Base-by-base conservation (phyloP, 1,140 invertebrate species). In the Dryas iulia region DNA sequence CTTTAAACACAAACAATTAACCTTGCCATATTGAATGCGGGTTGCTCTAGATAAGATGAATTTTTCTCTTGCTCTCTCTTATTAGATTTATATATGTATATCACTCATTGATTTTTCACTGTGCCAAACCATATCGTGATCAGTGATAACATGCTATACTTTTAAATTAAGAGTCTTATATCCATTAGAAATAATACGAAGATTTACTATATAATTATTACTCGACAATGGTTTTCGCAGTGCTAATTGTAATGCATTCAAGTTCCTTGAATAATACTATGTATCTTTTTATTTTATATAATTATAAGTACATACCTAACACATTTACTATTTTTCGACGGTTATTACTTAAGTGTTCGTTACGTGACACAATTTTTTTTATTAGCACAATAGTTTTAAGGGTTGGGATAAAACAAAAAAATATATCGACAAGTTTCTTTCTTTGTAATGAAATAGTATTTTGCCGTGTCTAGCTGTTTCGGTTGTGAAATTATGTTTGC, bases 111-210 rank as follows among this genome's bases (percentile, higher is more conserved):
- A 73, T 76, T 80, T 83, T 81, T 84, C 74, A 81, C 76, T 88
- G 88, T 90, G 88, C 88, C 88, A 90, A 90, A 86, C 79, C 84
- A 90, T 90, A 90, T 90, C 85, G 84, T 86, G 65, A 78, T 84
- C 78, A 78, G 84, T 85, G 82, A 85, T 87, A 83, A 26, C 66
- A 84, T 81, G 66, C 77, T 81, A 61, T 78, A 82, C 24, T 74
- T 74, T 73, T 67, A 77, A 78, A 18, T 70, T 78, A 73, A 77
- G 71, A 78, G 58, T 69, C 58, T 74, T 77, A 68, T 76, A 73
- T 71, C 78, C 73, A 64, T 73, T 75, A 79, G 70, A 69, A 58
- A 26, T 59, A 71, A 71, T 47, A 73, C 30, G 28, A 60, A 67
- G 54, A 62, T 63, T 73, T 30, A 56, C 23, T 67, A 58, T 71